Conservation (phyloP, 2,113 vertebrate species). For the Hypomesus transpacificus region DNA sequence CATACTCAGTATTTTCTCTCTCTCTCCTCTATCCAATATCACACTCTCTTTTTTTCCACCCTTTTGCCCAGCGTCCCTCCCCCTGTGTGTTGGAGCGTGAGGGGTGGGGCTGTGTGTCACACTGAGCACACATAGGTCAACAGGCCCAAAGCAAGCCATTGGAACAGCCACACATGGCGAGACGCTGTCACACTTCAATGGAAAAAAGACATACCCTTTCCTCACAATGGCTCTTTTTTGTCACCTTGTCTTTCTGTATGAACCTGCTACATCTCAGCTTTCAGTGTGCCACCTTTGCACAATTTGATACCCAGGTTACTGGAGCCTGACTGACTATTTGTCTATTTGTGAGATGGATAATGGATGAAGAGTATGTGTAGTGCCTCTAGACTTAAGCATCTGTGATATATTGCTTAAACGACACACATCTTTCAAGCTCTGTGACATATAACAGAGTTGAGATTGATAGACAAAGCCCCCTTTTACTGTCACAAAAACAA, state of each 20-base stretch:
- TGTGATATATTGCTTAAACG: background rate
- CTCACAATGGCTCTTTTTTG: background rate
- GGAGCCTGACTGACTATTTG: background rate
- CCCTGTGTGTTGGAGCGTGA: background rate
- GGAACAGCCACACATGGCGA: background rate
- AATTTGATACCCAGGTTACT: slow-evolving; percentile 23
- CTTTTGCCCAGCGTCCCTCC: background rate
- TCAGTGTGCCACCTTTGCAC: slow-evolving; percentile 19
- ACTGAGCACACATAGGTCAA: slow-evolving; percentile 1
- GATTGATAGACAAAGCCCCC: slow-evolving; percentile 17
- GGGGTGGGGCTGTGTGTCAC: slow-evolving; percentile 12
- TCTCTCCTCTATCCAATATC: background rate
- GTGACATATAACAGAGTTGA: background rate
- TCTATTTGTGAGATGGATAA: background rate
- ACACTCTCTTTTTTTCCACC: background rate
- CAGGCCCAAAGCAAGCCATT: background rate
- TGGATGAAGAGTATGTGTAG: background rate
- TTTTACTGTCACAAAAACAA: background rate
- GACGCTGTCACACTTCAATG: background rate
- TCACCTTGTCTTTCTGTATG: slow-evolving; percentile 4
- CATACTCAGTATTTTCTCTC: background rate
- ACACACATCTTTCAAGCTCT: background rate
- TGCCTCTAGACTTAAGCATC: background rate
- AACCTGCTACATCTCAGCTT: slow-evolving; percentile 19
- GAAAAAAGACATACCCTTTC: background rate